phyloP scores from a whole-genome alignment of 2,797 vertebrate species.

The Lophius americanus region DNA sequence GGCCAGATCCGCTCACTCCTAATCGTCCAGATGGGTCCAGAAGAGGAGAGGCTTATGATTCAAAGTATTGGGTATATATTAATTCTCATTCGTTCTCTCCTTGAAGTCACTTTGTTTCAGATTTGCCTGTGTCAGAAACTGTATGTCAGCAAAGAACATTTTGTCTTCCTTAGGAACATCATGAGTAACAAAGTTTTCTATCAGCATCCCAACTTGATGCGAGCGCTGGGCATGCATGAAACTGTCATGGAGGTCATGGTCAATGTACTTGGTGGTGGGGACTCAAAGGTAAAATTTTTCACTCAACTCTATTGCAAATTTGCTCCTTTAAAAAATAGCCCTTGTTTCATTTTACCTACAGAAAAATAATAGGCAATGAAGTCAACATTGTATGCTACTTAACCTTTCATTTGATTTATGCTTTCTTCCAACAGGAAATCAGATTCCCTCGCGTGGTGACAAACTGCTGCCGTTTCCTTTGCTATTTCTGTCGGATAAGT shows the following conservation, averaged over 20 bases:
- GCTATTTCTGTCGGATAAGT: slow-evolving; percentile 97
- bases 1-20: slow-evolving; percentile 95
- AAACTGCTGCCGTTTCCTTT: slow-evolving; percentile 95
- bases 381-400: not conserved
- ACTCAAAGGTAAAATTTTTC: slow-evolving; percentile 86
- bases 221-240: slow-evolving; percentile 95
- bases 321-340: not conserved
- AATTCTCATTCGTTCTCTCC: not conserved
- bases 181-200: slow-evolving; percentile 98
- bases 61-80: slow-evolving; percentile 93
- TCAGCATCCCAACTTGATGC: slow-evolving; percentile 96
- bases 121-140: not conserved
- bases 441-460: slow-evolving; percentile 96
- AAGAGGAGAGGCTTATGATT: slow-evolving; percentile 97
- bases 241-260: slow-evolving; percentile 99
- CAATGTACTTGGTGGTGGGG: slow-evolving; percentile 92
- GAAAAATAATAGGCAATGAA: too few relatives aligned
- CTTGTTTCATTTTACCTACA: not conserved
- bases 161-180: slow-evolving; percentile 84
- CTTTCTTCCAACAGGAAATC: slow-evolving; percentile 85
- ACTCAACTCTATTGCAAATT: not conserved
- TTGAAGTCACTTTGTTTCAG: not conserved
- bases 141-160: not conserved
- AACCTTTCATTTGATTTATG: not conserved
- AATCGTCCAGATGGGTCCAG: slow-evolving; percentile 97